Conservation (phyloP, 2,113 vertebrate species). For the Tursiops truncatus region DNA sequence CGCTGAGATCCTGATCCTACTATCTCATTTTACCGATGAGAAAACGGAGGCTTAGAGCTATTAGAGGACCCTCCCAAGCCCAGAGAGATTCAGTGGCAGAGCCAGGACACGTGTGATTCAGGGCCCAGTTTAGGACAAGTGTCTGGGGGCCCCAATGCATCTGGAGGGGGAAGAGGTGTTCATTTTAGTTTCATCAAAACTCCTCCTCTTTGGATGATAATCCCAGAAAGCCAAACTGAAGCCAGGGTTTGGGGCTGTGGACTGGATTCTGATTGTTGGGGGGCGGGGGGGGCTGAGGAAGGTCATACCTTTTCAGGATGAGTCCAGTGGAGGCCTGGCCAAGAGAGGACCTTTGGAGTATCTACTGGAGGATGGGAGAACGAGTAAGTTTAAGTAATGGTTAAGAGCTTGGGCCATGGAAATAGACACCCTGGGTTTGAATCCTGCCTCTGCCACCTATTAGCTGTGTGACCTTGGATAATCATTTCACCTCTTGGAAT, state of each 20-base stretch:
- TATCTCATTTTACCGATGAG: neutral
- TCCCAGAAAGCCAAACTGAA: neutral
- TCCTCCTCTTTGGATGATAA: neutral
- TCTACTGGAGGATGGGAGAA: neutral
- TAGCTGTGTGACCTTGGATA: neutral
- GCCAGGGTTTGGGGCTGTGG: neutral
- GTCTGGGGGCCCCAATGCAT: neutral
- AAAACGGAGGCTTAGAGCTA: neutral
- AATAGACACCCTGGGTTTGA: neutral
- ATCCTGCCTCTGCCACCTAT: neutral
- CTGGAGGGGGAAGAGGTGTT: neutral
- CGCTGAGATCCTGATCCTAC: neutral
- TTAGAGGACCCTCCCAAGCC: neutral
- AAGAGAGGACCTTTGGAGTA: neutral
- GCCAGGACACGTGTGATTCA: neutral
- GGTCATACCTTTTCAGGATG: neutral
- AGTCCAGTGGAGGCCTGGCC: neutral
- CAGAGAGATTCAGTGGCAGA: neutral
- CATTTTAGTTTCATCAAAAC: neutral
- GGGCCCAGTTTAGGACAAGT: neutral
- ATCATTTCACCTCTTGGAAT: neutral
- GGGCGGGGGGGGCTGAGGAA: neutral
- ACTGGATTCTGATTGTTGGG: neutral
- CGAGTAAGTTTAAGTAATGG: neutral
- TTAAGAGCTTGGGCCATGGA: neutral